These are phyloP conservation scores for Ondatra zibethicus DNA, from an alignment of 2,113 vertebrate species.

Conservation along the genomic window DNA sequence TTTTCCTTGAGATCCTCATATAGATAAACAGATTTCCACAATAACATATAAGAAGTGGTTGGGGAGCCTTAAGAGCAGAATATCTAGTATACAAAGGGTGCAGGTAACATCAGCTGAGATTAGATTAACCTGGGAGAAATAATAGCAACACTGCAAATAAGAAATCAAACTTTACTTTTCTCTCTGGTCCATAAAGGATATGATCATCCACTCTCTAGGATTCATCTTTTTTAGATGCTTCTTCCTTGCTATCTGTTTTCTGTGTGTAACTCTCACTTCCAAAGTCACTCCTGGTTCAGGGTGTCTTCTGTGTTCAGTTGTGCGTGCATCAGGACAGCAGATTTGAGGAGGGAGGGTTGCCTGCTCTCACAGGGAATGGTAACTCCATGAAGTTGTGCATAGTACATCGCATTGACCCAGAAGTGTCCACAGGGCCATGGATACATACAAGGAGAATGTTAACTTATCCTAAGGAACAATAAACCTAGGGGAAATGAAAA, in stretches of 20 bases:
- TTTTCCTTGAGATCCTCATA: neutral
- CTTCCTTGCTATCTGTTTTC: neutral
- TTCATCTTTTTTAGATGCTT: neutral
- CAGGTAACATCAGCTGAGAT: neutral
- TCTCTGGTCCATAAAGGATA: neutral
- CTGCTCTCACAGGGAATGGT: neutral
- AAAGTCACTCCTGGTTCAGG: neutral
- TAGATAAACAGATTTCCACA: neutral
- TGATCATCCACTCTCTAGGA: neutral
- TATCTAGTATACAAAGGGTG: neutral
- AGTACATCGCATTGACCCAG: neutral
- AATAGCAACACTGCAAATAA: neutral
- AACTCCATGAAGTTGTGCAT: neutral
- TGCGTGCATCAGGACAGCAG: neutral
- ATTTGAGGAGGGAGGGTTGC: neutral
- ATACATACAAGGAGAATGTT: neutral
- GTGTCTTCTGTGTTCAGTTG: neutral
- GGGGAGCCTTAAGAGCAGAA: neutral
- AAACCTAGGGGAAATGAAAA: neutral
- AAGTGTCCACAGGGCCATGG: neutral
- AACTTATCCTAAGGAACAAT: neutral
- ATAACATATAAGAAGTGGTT: neutral
- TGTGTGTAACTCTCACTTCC: neutral
- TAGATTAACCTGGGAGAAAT: neutral
- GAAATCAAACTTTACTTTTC: neutral